phyloP scores from a whole-genome alignment of 2,113 vertebrate species.

The Chelonoidis abingdonii region DNA sequence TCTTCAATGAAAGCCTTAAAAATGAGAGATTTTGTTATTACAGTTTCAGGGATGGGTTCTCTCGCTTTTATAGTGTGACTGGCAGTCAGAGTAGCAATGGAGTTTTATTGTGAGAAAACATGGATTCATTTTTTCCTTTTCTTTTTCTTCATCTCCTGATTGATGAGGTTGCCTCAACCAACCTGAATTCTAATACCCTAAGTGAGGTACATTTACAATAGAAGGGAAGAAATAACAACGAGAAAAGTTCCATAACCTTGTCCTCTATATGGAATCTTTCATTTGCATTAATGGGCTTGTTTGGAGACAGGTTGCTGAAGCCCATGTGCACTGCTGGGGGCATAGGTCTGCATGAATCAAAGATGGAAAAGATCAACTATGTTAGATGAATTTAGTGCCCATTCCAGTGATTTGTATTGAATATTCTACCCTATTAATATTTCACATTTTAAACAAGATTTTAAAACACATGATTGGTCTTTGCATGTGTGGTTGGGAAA shows the following conservation, averaged over 20 bases:
- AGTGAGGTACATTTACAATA: background rate
- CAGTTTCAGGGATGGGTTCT: background rate
- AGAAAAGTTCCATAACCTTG: background rate
- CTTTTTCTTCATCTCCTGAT: background rate
- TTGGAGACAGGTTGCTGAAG: background rate
- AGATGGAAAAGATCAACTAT: background rate
- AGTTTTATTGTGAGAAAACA: background rate
- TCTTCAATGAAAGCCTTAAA: background rate
- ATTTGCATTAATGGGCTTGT: background rate
- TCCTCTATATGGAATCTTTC: background rate
- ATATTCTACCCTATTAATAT: background rate
- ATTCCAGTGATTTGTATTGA: background rate
- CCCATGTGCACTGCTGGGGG: background rate
- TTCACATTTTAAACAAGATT: background rate
- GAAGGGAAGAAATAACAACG: background rate
- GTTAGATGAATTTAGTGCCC: background rate
- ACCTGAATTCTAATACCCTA: background rate
- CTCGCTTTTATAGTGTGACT: background rate
- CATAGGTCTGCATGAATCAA: background rate
- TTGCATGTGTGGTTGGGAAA: background rate
- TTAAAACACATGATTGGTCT: background rate
- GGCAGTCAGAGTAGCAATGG: background rate
- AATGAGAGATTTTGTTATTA: background rate
- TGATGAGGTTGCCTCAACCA: background rate
- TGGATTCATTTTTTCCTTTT: background rate